Evolutionary conservation across 2,888 invertebrate genomes (phyloP).

Genomic region (Eristalinus aeneus): DNA sequence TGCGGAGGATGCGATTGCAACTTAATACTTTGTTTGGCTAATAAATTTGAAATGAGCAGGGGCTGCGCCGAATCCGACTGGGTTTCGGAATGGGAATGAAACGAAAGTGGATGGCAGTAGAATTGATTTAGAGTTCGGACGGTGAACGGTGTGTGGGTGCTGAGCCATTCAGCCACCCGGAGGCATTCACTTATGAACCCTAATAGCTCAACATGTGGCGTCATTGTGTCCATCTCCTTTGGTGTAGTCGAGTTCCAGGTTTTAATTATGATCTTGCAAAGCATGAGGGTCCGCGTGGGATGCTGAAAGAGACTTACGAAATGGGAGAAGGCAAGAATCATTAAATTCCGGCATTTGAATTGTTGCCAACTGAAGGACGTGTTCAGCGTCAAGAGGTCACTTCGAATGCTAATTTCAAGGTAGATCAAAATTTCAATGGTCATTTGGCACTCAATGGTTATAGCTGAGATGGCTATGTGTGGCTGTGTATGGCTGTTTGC

Average conservation of each 20-base stretch:
- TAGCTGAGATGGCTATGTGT: too few relatives aligned
- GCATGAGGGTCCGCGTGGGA: not conserved
- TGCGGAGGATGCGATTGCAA: conserved; percentile 60
- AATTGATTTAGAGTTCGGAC: conserved; percentile 54
- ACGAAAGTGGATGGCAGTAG: conserved; percentile 20
- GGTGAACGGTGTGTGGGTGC: conserved; percentile 47
- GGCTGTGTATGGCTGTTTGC: too few relatives aligned
- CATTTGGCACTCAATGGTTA: too few relatives aligned
- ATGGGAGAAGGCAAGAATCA: too few relatives aligned
- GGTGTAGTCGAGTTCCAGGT: not conserved
- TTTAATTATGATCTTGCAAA: conserved; percentile 6
- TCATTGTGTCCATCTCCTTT: conserved; percentile 49
- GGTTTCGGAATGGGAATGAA: not conserved
- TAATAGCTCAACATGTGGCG: conserved; percentile 67
- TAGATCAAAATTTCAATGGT: too few relatives aligned
- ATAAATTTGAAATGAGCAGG: conserved; percentile 58
- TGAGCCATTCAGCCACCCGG: conserved; percentile 26
- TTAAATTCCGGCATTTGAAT: too few relatives aligned
- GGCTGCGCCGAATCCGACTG: not conserved
- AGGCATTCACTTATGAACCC: conserved; percentile 60
- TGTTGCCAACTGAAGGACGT: too few relatives aligned
- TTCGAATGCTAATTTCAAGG: too few relatives aligned
- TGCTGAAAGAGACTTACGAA: not conserved
- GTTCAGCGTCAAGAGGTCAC: too few relatives aligned
- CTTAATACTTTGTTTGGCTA: conserved; percentile 70